Evolutionary conservation across 2,113 vertebrate genomes (phyloP).

Genomic region (Mesocricetus auratus): DNA sequence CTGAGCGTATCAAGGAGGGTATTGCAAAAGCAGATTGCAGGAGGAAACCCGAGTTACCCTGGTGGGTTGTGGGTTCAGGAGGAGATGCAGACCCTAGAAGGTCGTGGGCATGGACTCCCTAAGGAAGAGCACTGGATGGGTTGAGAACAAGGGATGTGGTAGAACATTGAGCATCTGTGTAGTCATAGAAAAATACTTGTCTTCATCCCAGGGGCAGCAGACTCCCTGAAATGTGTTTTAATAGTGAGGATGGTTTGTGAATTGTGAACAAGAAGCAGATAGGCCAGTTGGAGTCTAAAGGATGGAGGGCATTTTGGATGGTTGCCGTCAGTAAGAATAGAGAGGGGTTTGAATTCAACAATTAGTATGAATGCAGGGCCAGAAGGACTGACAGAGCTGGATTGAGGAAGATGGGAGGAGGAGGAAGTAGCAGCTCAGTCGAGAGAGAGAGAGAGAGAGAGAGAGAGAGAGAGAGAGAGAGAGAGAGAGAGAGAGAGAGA

Average conservation of each 20-base stretch:
- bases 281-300: background rate
- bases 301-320: background rate
- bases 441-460: no score
- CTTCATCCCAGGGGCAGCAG: background rate
- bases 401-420: background rate
- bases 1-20: background rate
- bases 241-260: no score
- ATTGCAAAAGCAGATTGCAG: background rate
- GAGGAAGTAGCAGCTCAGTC: background rate
- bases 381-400: background rate
- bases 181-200: background rate
- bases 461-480: no score
- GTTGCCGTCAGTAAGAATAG: background rate
- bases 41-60: background rate
- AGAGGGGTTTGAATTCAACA: background rate
- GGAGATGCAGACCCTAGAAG: background rate
- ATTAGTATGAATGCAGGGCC: background rate
- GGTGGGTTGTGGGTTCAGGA: background rate
- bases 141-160: background rate
- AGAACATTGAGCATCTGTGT: background rate
- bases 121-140: background rate
- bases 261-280: background rate
- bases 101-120: background rate
- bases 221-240: background rate
- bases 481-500: no score